phyloP scores from a whole-genome alignment of 30 jellyfish, hydroid and myxozoan genomes.

The Aurelia sp. region DNA sequence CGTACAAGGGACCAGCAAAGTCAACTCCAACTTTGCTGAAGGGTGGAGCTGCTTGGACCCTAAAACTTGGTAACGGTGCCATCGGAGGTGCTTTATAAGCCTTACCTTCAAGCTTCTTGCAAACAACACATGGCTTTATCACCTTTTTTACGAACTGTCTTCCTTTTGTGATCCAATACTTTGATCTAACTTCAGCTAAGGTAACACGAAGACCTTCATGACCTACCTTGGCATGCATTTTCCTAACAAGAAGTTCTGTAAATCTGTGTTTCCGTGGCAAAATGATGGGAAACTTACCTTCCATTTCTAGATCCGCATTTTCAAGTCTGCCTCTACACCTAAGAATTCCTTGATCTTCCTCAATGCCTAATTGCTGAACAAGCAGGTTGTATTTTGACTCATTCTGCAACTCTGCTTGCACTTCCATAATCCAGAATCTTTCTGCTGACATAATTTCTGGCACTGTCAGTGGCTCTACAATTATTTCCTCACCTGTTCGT shows the following conservation, averaged over 20 bases:
- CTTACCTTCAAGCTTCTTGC: constrained; percentile 28
- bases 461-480: not conserved
- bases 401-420: not conserved
- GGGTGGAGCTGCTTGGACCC: constrained; percentile 34
- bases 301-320: not conserved
- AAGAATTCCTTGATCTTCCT: not conserved
- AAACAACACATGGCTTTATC: constrained; percentile 3
- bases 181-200: constrained; percentile 11
- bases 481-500: not conserved
- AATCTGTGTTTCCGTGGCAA: not conserved
- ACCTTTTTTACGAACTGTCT: constrained; percentile 25
- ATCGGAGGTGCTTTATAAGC: constrained; percentile 22
- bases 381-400: not conserved
- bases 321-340: not conserved
- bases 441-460: not conserved
- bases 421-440: not conserved
- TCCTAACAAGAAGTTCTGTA: not conserved
- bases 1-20: constrained; percentile 45
- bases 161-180: constrained; percentile 53
- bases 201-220: constrained; percentile 9
- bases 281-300: not conserved
- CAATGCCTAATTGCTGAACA: not conserved
- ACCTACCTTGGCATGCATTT: constrained; percentile 3
- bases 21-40: constrained; percentile 39
- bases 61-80: constrained; percentile 44